Evolutionary conservation across 2,113 vertebrate genomes (phyloP).

Genomic region (Pardalotus punctatus): DNA sequence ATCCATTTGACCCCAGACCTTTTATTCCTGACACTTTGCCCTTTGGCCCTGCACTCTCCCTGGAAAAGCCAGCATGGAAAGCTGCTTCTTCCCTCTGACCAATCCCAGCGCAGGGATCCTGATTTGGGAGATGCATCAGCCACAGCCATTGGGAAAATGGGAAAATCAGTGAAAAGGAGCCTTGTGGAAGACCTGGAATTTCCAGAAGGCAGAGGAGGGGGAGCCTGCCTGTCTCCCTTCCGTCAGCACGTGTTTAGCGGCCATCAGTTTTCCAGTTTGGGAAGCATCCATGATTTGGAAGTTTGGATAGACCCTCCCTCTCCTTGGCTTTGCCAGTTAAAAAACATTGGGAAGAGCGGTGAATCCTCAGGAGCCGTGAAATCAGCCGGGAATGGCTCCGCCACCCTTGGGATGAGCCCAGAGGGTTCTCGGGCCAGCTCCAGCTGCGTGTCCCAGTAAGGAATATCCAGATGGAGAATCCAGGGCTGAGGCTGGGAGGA

Average conservation of each 20-base stretch:
- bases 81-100: not conserved
- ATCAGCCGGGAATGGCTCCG: rapidly evolving
- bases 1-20: slow-evolving; percentile 13
- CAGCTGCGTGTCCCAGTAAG: not conserved
- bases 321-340: not conserved
- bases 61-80: not conserved
- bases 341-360: not conserved
- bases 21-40: not conserved
- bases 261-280: not conserved
- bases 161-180: not conserved
- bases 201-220: not conserved
- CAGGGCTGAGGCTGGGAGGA: not conserved
- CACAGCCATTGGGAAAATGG: not conserved
- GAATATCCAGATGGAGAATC: not conserved
- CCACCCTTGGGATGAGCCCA: not conserved
- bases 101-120: rapidly evolving
- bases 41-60: not conserved
- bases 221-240: not conserved
- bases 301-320: not conserved
- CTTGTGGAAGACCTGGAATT: not conserved
- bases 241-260: not conserved
- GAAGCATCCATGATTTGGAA: not conserved
- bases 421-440: not conserved
- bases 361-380: rapidly evolving
- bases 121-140: rapidly evolving